Conservation (phyloP, 2,113 vertebrate species). For the Setophaga kirtlandii region DNA sequence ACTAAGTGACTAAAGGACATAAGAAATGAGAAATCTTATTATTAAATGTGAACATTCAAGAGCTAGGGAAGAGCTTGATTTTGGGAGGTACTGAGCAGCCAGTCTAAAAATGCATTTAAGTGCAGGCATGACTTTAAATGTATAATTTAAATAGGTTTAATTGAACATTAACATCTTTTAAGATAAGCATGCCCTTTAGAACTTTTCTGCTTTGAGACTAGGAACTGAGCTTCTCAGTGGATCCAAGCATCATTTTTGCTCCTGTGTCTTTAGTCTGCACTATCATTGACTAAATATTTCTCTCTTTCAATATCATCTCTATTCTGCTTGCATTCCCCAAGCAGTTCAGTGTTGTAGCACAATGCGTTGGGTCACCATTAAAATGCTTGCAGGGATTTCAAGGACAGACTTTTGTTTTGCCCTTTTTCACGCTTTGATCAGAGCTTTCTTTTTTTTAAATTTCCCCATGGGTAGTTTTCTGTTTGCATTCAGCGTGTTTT, state of each 20-base stretch:
- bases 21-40: not conserved
- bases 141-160: not conserved
- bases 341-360: not conserved
- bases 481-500: not conserved
- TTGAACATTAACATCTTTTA: not conserved
- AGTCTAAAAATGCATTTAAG: not conserved
- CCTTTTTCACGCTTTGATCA: not conserved
- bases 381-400: not conserved
- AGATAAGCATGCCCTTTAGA: not conserved
- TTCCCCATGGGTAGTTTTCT: not conserved
- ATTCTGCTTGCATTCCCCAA: not conserved
- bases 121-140: not conserved
- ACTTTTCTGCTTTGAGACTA: not conserved
- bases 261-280: not conserved
- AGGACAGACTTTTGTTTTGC: not conserved
- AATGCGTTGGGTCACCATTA: not conserved
- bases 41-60: not conserved
- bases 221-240: not conserved
- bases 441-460: no score
- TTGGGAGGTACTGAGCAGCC: not conserved
- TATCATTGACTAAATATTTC: not conserved
- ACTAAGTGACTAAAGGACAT: not conserved
- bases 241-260: not conserved
- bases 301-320: not conserved
- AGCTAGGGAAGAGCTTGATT: not conserved